phyloP scores from a whole-genome alignment of 2,888 invertebrate genomes.

The Spodoptera exigua region DNA sequence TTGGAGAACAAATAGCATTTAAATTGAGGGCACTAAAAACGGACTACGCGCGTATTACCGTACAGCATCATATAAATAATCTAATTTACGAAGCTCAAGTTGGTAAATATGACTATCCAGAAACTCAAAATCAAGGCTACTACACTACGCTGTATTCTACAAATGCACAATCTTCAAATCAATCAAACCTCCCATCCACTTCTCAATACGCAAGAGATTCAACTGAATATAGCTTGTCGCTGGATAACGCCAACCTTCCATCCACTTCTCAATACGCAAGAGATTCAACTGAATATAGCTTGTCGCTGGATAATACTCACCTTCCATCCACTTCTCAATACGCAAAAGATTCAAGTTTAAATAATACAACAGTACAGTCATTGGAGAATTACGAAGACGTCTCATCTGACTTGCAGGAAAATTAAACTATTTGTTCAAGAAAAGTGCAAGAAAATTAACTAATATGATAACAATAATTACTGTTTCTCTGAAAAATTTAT shows the following conservation, averaged over 20 bases:
- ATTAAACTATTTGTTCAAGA: slow-evolving; percentile 45
- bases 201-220: slow-evolving; percentile 9
- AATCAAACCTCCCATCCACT: slow-evolving; percentile 8
- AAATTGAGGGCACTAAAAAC: slow-evolving; percentile 44
- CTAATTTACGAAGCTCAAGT: slow-evolving; percentile 45
- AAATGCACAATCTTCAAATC: slow-evolving; percentile 17
- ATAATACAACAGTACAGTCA: too few relatives aligned
- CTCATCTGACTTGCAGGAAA: slow-evolving; percentile 27
- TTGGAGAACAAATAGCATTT: slow-evolving; percentile 43
- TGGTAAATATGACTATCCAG: slow-evolving; percentile 43
- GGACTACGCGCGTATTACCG: slow-evolving; percentile 46
- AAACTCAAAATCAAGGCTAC: slow-evolving; percentile 13
- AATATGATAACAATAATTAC: slow-evolving; percentile 42
- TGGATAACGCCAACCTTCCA: slow-evolving; percentile 2
- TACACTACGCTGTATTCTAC: slow-evolving; percentile 34
- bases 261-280: slow-evolving; percentile 7
- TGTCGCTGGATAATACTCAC: slow-evolving; percentile 8
- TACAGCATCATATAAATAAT: slow-evolving; percentile 47
- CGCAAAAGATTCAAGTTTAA: too few relatives aligned
- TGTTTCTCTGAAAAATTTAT: slow-evolving; percentile 27
- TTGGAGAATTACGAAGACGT: too few relatives aligned
- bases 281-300: slow-evolving; percentile 9
- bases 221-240: slow-evolving; percentile 10
- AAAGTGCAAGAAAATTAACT: slow-evolving; percentile 46
- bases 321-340: too few relatives aligned